Percentiles rank a stretch among this genome's conserved stretches.
These are phyloP conservation scores for Coleophora deauratella DNA, from an alignment of 2,888 invertebrate genomes.

Conservation along the genomic window DNA sequence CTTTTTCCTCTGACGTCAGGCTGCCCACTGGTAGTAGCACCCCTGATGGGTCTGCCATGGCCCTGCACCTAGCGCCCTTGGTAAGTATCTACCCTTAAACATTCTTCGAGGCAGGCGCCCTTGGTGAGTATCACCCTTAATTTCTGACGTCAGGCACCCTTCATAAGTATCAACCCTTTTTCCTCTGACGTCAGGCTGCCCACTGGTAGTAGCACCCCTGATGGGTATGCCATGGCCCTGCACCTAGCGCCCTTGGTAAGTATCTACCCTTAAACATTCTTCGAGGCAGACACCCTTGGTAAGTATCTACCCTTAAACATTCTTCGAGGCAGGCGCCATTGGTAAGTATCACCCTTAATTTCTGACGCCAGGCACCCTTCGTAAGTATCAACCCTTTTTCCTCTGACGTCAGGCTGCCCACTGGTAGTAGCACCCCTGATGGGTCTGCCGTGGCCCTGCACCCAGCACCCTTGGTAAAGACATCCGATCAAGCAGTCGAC, in stretches of 20 bases:
- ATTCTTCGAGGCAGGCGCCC: too few species aligned
- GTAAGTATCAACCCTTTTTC: too few species aligned
- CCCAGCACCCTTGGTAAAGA: conserved; percentile 42
- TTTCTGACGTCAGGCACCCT: too few species aligned
- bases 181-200: conserved; percentile 59
- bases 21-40: conserved; percentile 25
- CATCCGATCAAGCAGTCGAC: too few species aligned
- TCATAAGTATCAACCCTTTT: too few species aligned
- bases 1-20: conserved; percentile 66
- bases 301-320: too few species aligned
- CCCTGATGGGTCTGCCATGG: conserved; percentile 27
- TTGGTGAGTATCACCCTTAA: too few species aligned
- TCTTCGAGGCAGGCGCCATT: too few species aligned
- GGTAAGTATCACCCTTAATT: too few species aligned
- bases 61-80: conserved; percentile 39
- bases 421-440: conserved; percentile 25
- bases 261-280: not conserved
- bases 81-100: conserved; percentile 24
- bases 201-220: conserved; percentile 25
- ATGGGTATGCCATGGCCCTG: conserved; percentile 29
- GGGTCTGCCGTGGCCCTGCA: conserved; percentile 32
- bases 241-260: conserved; percentile 46
- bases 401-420: conserved; percentile 48
- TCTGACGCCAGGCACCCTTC: too few species aligned
- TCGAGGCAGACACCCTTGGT: too few species aligned